A percentile compares a stretch with the other conserved stretches of the same genome.
Evolutionary conservation across 2,113 vertebrate species (phyloP).

Genomic region (Rhinoderma darwinii): DNA sequence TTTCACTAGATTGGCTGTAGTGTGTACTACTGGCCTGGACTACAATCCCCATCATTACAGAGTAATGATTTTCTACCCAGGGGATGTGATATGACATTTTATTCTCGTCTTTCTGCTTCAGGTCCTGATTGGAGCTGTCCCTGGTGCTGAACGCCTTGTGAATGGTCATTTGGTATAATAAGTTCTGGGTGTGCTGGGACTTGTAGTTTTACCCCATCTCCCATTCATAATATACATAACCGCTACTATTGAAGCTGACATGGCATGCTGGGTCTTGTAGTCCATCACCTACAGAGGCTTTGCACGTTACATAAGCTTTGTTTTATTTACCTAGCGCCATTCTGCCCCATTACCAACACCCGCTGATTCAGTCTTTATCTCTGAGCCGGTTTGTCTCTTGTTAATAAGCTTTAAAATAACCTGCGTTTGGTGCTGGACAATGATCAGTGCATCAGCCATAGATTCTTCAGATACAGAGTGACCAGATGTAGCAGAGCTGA

Average conservation of each 20-base stretch:
- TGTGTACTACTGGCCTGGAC: background rate
- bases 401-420: background rate
- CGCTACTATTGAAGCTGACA: background rate
- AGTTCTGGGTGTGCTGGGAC: background rate
- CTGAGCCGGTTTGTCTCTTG: background rate
- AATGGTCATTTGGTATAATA: background rate
- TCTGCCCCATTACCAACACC: background rate
- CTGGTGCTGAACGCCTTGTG: conserved; percentile 1
- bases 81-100: background rate
- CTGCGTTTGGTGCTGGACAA: background rate
- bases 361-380: background rate
- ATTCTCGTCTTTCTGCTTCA: background rate
- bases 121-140: conserved; percentile 8
- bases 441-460: no score
- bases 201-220: background rate
- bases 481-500: background rate
- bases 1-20: background rate
- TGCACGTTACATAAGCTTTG: no score
- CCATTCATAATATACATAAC: background rate
- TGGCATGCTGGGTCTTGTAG: conserved; percentile 10
- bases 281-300: background rate
- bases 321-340: background rate
- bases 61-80: background rate
- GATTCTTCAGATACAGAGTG: no score
- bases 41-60: background rate